Evolutionary conservation across 2,888 invertebrate species (phyloP).

Genomic region (Rugalucina vietnamica): DNA sequence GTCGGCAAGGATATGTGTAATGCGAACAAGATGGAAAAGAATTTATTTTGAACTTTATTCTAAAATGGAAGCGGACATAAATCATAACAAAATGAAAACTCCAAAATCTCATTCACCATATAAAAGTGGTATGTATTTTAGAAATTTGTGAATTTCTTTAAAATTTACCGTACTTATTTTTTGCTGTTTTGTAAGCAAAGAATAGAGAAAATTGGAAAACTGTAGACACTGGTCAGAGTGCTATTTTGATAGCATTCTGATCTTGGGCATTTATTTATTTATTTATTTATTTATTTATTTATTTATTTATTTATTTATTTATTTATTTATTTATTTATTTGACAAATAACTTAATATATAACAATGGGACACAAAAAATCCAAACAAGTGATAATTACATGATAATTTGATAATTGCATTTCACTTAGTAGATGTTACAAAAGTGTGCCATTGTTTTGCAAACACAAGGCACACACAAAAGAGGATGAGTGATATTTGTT

Average conservation of each 20-base stretch:
- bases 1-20: background rate
- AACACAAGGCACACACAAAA: too few species aligned
- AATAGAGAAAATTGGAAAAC: too few species aligned
- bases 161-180: background rate
- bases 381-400: background rate
- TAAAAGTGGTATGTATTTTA: conserved; percentile 43
- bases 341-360: background rate
- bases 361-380: background rate
- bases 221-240: background rate
- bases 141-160: background rate
- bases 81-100: conserved; percentile 44
- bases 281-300: conserved; percentile 9
- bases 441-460: background rate
- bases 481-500: too few species aligned
- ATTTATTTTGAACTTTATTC: conserved; percentile 8
- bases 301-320: background rate
- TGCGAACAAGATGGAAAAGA: conserved; percentile 20
- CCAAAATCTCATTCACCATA: conserved; percentile 33
- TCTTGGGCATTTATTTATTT: background rate
- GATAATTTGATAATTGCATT: background rate
- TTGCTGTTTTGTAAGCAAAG: too few species aligned
- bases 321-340: conserved; percentile 8
- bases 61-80: conserved; percentile 41
- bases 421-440: background rate
- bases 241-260: background rate